Evolutionary conservation across 2,113 vertebrate species (phyloP), one percentile per base, ranked within the genome.

Genomic region (Varanus salvator): DNA sequence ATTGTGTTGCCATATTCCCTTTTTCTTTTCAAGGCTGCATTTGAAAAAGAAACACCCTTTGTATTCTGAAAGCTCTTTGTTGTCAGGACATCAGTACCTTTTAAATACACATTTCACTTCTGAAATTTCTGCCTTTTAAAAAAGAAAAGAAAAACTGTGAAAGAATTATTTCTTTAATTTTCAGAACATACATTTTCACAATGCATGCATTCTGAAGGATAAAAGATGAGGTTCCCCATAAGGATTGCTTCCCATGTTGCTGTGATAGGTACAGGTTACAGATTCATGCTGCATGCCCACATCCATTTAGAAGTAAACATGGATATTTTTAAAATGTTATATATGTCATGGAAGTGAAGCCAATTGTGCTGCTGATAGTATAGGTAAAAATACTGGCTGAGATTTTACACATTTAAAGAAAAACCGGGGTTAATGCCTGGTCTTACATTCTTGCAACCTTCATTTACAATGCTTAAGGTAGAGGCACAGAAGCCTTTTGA

Each of bases 61-160:
- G 31, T 75, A 86, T 82, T 83, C 38, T 82, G 78, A 87, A 86
- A 85, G 92, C 66, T 76, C 54, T 85, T 72, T 74, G 34, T 90
- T 87, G 44, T 93, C 89, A 91, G 14, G 50, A 87, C 31, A 83
- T 0, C 0, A 12, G 4, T 0, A 0, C 31, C 48, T 90, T 77
- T 86, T 90, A 81, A 80, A 25, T 78, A 82, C 87, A 95, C 54
- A 91, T 34, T 93, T 94, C 34, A 78, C 82, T 93, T 87, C 54
- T 92, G 0, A 0, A 27, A 82, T 34, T 69, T 50, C 15, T 17
- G 38, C 4, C 48, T 17, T 86, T 87, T 15, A 34, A 68, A 80
- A 50, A 78, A 78, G 3, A 50, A 14, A 76, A 21, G 17, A 29
- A 21, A 9, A 52, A 50, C 1, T 71, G 90, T 77, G 92, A 94